These are phyloP conservation scores for Crossaster papposus DNA, from an alignment of 53 echinoderm and acorn worm genomes.

Conservation along the genomic window DNA sequence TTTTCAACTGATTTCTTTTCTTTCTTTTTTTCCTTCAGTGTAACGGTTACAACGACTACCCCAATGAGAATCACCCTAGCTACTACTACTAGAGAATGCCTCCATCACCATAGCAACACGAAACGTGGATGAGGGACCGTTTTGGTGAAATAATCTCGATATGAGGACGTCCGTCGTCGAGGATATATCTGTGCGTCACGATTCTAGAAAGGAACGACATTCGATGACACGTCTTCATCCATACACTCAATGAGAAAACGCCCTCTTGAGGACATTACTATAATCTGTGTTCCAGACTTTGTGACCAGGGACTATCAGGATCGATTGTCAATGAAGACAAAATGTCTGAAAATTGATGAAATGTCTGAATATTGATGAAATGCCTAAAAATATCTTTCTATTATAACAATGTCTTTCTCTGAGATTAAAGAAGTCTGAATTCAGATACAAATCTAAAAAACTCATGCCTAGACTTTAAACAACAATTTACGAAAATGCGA, in stretches of 20 bases:
- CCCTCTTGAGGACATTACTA: too few species aligned
- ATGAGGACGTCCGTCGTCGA: background rate
- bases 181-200: background rate
- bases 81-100: slow-evolving; percentile 39
- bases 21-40: slow-evolving; percentile 12
- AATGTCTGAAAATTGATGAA: too few species aligned
- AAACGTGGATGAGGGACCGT: background rate
- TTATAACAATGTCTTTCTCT: too few species aligned
- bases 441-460: too few species aligned
- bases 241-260: too few species aligned
- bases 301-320: too few species aligned
- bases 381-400: too few species aligned
- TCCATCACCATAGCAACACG: background rate
- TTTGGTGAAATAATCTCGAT: background rate
- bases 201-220: background rate
- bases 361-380: too few species aligned
- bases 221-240: background rate
- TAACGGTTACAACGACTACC: slow-evolving; percentile 53
- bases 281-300: too few species aligned
- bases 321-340: too few species aligned
- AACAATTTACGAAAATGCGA: background rate
- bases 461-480: too few species aligned
- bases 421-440: too few species aligned
- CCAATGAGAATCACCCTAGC: slow-evolving; percentile 41
- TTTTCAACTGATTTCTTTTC: background rate